Evolutionary conservation across 2,888 invertebrate species (phyloP), one percentile per base, ranked within the genome.

Genomic region (Ormyrus pomaceus): DNA sequence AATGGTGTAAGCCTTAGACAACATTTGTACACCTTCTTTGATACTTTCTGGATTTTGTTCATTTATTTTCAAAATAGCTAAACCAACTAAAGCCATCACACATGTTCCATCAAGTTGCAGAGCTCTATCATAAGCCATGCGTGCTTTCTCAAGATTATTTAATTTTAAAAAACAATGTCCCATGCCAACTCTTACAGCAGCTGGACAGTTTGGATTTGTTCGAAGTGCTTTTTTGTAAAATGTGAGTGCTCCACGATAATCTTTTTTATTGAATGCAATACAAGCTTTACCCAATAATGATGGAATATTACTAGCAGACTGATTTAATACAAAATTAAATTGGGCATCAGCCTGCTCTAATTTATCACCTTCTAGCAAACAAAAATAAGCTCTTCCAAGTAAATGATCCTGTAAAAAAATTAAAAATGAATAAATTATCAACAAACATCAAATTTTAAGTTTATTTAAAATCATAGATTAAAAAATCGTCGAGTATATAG

Each of bases 311-410:
- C 97, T 98, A 3, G 96, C 96, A 0, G 96, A 96, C 87, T 98
- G 97, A 91, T 99, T 98, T 53, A 99, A 92, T 0, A 99, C 99
- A 91, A 99, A 99, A 92, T 99, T 99, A 90, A 99, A 99, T 91
- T 99, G 99, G 0, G 99, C 98, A 93, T 99, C 99, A 0, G 99
- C 99, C 91, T 99, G 99, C 83, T 99, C 99, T 97, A 99, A 98
- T 93, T 99, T 99, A 88, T 99, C 99, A 0, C 99, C 99, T 92
- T 99, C 99, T 55, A 99, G 93, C 8, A 99, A 93, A 87, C 99
- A 99, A 91, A 99, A 99, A 91, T 99, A 99, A 4, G 99, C 99
- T 87, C 99, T 93, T 0, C 99, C 99, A 84, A 99, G 93, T 83
- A 99, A 94, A 93, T 99, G 99, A 91, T 98, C 98, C 95, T 96